These are phyloP conservation scores for Montipora efflorescens DNA, from an alignment of 64 coral and sea anemone species.

Conservation along the genomic window DNA sequence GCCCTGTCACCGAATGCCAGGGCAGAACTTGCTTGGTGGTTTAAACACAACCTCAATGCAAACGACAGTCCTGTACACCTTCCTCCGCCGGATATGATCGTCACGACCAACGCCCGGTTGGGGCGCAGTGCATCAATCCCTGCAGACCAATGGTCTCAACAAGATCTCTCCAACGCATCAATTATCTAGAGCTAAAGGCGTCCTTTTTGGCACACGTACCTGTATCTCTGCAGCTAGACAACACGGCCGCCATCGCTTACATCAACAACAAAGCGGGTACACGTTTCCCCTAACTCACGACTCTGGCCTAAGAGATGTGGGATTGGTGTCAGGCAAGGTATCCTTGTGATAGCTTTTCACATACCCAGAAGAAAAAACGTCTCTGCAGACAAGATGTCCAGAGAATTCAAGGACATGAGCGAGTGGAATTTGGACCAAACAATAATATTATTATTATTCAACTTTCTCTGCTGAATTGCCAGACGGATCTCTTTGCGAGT, in stretches of 20 bases:
- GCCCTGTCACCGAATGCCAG: no score
- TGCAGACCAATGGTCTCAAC: neutral
- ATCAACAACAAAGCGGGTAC: slow-evolving; percentile 63
- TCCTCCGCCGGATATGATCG: neutral
- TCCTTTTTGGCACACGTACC: neutral
- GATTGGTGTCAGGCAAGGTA: neutral
- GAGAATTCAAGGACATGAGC: neutral
- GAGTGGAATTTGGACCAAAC: neutral
- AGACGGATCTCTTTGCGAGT: slow-evolving; percentile 26
- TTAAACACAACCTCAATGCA: neutral
- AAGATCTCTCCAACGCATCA: slow-evolving; percentile 6
- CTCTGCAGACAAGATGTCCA: slow-evolving; percentile 15
- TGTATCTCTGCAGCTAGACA: slow-evolving; percentile 34
- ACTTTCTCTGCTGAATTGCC: neutral
- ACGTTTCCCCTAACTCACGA: slow-evolving; percentile 14
- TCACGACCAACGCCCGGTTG: slow-evolving; percentile 30
- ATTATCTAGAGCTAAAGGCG: slow-evolving; percentile 40
- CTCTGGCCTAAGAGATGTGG: slow-evolving; percentile 37
- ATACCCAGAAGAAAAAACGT: slow-evolving; percentile 12
- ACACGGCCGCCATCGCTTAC: slow-evolving; percentile 57
- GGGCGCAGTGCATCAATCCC: neutral
- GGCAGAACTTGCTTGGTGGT: no score
- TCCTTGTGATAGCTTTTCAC: slow-evolving; percentile 4
- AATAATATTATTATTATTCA: neutral
- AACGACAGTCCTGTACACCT: slow-evolving; percentile 10